Evolutionary conservation across 2,888 invertebrate species (phyloP).

Genomic region (Tiliacea aurago): DNA sequence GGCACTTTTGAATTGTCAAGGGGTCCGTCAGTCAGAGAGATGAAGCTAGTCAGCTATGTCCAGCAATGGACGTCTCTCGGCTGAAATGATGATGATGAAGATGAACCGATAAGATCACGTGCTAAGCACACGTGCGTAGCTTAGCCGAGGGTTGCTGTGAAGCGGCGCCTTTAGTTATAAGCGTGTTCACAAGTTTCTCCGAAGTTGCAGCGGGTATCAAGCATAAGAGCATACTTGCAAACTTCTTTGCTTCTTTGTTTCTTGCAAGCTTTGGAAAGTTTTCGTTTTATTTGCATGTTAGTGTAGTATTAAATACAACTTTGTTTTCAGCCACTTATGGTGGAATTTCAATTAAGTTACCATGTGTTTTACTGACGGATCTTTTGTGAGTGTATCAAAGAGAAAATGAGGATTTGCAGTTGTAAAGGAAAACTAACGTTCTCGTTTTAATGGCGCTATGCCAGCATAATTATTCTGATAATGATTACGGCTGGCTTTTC

Average conservation of each 20-base stretch:
- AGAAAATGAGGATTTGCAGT: background rate
- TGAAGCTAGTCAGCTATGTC: no score
- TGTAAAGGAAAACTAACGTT: background rate
- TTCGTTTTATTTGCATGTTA: slow-evolving; percentile 20
- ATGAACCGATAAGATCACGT: no score
- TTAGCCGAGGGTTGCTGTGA: background rate
- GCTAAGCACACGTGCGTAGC: background rate
- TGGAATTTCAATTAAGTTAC: background rate
- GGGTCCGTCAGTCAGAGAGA: no score
- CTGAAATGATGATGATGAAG: no score
- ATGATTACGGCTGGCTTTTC: background rate
- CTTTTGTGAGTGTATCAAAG: background rate
- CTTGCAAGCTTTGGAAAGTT: slow-evolving; percentile 27
- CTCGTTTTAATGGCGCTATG: background rate
- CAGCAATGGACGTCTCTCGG: no score
- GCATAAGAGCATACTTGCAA: slow-evolving; percentile 29
- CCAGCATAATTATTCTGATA: background rate
- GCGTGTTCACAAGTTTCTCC: slow-evolving; percentile 26
- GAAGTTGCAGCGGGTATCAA: slow-evolving; percentile 30
- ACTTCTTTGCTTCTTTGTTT: slow-evolving; percentile 53
- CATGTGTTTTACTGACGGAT: background rate
- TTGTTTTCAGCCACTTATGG: slow-evolving; percentile 32
- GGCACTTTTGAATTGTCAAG: no score
- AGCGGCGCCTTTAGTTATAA: slow-evolving; percentile 1
- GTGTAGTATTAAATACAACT: slow-evolving; percentile 5